A percentile compares a stretch with the other conserved stretches of the same genome.
Conservation (phyloP, 2,113 vertebrate species). For the Pungitius pungitius region DNA sequence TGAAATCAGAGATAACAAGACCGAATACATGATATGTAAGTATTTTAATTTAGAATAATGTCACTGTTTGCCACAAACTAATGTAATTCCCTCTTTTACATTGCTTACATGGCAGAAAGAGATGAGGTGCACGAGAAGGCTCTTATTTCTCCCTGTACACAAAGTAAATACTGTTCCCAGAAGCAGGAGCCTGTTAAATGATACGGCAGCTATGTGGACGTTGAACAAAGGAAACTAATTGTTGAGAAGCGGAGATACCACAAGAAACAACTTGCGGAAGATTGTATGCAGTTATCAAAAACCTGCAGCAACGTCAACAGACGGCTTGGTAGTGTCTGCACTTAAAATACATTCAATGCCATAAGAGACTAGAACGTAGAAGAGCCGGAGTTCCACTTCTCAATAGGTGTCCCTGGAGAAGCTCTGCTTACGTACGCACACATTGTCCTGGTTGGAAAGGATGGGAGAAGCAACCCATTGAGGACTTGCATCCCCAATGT, state of each 20-base stretch:
- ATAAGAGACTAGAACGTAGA: too few species aligned
- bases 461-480: slow-evolving; percentile 21
- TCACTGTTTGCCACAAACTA: not conserved
- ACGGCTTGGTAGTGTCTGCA: not conserved
- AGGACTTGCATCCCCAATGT: slow-evolving; percentile 6
- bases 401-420: slow-evolving; percentile 8
- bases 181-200: not conserved
- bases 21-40: too few species aligned
- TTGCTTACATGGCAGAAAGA: not conserved
- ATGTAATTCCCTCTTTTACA: not conserved
- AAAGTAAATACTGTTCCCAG: slow-evolving; percentile 12
- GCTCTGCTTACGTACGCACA: not conserved
- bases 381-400: too few species aligned
- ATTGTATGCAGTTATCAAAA: not conserved
- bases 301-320: not conserved
- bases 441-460: slow-evolving; percentile 24
- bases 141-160: not conserved
- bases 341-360: not conserved
- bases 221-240: not conserved
- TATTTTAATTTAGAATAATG: not conserved
- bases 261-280: not conserved
- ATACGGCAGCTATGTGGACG: not conserved
- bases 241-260: not conserved
- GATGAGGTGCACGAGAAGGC: not conserved
- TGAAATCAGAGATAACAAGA: not conserved